phyloP scores from a whole-genome alignment of 2,113 vertebrate species.

The Cygnus buccinator region DNA sequence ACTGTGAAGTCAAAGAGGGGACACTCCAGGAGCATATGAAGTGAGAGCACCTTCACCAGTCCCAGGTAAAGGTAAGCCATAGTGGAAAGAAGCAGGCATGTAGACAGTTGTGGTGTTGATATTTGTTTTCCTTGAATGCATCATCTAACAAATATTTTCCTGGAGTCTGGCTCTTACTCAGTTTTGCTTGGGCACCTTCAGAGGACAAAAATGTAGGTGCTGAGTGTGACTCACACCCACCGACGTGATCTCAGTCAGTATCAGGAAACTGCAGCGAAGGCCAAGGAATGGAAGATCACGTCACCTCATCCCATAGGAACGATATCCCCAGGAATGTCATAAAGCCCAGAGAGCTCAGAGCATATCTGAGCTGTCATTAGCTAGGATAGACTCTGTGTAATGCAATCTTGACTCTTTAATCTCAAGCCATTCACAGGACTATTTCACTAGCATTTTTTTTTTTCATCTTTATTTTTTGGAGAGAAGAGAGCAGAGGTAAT shows the following conservation, averaged over 20 bases:
- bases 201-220: neutral
- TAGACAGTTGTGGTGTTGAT: neutral
- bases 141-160: neutral
- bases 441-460: neutral
- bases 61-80: neutral
- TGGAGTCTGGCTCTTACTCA: neutral
- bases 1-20: neutral
- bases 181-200: neutral
- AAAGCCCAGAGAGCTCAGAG: neutral
- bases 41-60: neutral
- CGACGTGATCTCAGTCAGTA: rapidly evolving
- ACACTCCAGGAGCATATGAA: neutral
- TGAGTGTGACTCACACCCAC: neutral
- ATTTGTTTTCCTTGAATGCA: neutral
- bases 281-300: neutral
- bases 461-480: neutral
- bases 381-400: neutral
- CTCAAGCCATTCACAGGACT: neutral
- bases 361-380: neutral
- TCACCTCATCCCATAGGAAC: rapidly evolving
- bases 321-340: neutral
- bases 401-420: neutral
- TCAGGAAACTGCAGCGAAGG: neutral
- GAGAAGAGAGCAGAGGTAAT: neutral
- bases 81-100: neutral